A percentile compares a stretch with the other conserved stretches of the same genome.
phyloP scores from a whole-genome alignment of 2,888 invertebrate species.

The Globia sparganii region DNA sequence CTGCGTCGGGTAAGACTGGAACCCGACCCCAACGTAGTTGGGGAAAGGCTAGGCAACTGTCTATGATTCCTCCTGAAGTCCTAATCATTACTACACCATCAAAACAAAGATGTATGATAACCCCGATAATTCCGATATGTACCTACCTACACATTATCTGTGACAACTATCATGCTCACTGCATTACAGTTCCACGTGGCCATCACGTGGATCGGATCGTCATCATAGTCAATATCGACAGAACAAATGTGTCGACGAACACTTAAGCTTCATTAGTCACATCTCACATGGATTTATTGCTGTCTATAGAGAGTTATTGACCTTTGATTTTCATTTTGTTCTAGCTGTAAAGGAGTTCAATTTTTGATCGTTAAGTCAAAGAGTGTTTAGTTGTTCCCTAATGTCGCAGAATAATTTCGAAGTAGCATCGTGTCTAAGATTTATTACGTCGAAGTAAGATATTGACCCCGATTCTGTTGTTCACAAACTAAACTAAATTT shows the following conservation, averaged over 20 bases:
- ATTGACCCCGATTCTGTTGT: too few relatives aligned
- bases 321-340: constrained; percentile 5
- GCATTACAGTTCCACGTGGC: constrained; percentile 35
- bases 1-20: not conserved
- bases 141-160: constrained; percentile 23
- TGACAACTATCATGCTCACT: constrained; percentile 21
- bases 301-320: constrained; percentile 20
- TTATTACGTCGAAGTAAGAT: too few relatives aligned
- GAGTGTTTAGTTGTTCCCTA: too few relatives aligned
- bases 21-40: not conserved
- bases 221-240: constrained; percentile 30
- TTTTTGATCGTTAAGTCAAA: too few relatives aligned
- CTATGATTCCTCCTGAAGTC: not conserved
- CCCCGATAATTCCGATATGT: not conserved
- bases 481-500: too few relatives aligned
- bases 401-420: too few relatives aligned
- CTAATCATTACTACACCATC: constrained; percentile 8
- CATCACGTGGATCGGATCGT: constrained; percentile 18
- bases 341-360: too few relatives aligned
- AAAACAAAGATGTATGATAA: constrained; percentile 16
- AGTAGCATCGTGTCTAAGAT: too few relatives aligned
- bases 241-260: constrained; percentile 36
- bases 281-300: constrained; percentile 24
- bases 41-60: not conserved
- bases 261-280: constrained; percentile 21